A percentile compares a stretch with the other conserved stretches of the same genome.
phyloP scores from a whole-genome alignment of 2,888 invertebrate genomes.

The Polydrusus cervinus region DNA sequence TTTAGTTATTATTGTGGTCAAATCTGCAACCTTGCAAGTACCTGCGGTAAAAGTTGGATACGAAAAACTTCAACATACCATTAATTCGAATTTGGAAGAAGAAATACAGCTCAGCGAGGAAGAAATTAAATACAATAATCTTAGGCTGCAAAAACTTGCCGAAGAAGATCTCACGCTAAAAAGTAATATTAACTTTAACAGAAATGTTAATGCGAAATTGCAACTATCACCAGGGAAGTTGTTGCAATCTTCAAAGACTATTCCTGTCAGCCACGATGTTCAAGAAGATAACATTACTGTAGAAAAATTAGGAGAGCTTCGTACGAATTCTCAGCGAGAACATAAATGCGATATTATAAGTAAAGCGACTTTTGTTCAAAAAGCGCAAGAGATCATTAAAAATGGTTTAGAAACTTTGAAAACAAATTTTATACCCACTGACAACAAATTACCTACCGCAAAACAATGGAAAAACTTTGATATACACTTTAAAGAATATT shows the following conservation, averaged over 20 bases:
- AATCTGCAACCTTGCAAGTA: constrained; percentile 54
- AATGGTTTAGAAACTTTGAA: constrained; percentile 55
- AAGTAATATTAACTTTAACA: constrained; percentile 43
- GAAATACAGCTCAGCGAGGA: constrained; percentile 41
- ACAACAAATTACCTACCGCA: constrained; percentile 51
- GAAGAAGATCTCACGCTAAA: constrained; percentile 7
- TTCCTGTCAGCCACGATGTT: constrained; percentile 35
- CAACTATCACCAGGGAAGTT: constrained; percentile 60
- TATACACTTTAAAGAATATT: constrained; percentile 54
- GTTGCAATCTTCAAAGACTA: constrained; percentile 37
- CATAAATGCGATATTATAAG: background rate
- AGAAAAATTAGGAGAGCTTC: constrained; percentile 26
- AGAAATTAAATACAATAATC: constrained; percentile 42
- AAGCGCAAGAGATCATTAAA: constrained; percentile 37
- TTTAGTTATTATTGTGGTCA: constrained; percentile 59
- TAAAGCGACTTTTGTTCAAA: constrained; percentile 20
- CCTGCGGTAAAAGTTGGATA: constrained; percentile 67
- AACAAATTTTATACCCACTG: constrained; percentile 55
- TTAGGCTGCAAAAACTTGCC: constrained; percentile 35
- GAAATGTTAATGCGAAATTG: constrained; percentile 64
- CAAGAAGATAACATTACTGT: background rate
- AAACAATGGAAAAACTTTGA: constrained; percentile 59
- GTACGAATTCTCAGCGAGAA: background rate
- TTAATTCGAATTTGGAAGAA: constrained; percentile 46
- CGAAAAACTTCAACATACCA: constrained; percentile 57